Percentiles rank a stretch among this genome's conserved stretches.
These are phyloP conservation scores for Centropus bengalensis DNA, from an alignment of 2,113 vertebrate genomes.

Conservation along the genomic window DNA sequence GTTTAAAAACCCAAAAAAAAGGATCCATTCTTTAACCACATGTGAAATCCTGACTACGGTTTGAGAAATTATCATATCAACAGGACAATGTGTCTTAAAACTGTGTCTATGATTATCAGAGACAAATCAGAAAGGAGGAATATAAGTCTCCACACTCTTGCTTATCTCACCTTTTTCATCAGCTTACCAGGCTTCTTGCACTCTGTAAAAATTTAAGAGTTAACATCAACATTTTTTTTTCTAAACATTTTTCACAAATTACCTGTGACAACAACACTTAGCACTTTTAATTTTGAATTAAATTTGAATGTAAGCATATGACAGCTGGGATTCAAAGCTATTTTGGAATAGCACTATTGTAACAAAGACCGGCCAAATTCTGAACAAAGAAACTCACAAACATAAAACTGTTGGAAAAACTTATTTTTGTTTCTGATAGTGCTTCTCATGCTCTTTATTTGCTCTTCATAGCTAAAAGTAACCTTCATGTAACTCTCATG, in stretches of 20 bases:
- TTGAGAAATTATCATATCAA: not conserved
- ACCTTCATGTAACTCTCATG: not conserved
- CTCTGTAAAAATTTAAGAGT: not conserved
- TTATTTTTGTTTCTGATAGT: not conserved
- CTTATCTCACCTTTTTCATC: not conserved
- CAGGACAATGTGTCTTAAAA: not conserved
- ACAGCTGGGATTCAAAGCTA: not conserved
- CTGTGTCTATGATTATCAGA: not conserved
- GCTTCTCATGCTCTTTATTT: not conserved
- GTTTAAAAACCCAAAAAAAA: not conserved
- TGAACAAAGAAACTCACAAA: not conserved
- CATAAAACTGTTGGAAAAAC: not conserved
- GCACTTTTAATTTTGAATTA: not conserved
- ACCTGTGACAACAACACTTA: not conserved
- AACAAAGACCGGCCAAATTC: not conserved
- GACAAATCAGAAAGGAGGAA: not conserved
- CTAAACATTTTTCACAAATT: not conserved
- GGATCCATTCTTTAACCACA: not conserved
- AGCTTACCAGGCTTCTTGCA: not conserved
- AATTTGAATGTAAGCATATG: conserved; percentile 27
- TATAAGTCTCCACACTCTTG: not conserved
- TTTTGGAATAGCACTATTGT: not conserved
- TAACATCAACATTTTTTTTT: not conserved
- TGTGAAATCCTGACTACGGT: not conserved
- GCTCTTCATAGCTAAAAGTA: not conserved